Conservation (phyloP, 1,140 invertebrate species). For the Drosophila athabasca region DNA sequence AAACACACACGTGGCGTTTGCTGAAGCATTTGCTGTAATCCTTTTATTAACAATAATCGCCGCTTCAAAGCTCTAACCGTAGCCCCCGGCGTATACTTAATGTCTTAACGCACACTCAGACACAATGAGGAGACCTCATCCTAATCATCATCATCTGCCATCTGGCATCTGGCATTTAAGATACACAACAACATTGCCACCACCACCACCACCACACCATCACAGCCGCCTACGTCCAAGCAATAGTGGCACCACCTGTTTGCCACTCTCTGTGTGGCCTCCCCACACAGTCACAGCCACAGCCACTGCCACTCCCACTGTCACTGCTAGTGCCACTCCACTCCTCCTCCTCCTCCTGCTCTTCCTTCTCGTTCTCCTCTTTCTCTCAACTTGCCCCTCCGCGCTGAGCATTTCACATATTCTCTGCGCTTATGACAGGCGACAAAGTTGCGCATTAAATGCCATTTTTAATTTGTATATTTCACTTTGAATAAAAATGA, state of each 20-base stretch:
- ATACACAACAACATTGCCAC: constrained; percentile 19
- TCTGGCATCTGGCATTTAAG: constrained; percentile 42
- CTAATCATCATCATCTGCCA: constrained; percentile 16
- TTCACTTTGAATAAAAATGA: constrained; percentile 77
- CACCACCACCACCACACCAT: too few relatives aligned
- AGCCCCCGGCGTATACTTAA: background rate
- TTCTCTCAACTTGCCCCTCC: too few relatives aligned
- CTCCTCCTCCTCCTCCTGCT: background rate
- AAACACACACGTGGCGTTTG: constrained; percentile 51
- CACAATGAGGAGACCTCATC: constrained; percentile 9
- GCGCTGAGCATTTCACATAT: constrained; percentile 37
- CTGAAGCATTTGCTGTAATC: constrained; percentile 5
- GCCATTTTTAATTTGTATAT: constrained; percentile 73
- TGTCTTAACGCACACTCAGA: background rate
- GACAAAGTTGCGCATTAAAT: constrained; percentile 76
- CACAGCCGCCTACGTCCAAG: too few relatives aligned
- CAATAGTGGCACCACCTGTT: constrained; percentile 33
- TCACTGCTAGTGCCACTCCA: constrained; percentile 28
- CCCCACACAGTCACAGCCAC: constrained; percentile 18
- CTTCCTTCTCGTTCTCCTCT: too few relatives aligned
- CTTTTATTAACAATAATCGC: constrained; percentile 19
- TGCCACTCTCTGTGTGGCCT: background rate
- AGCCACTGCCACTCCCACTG: constrained; percentile 28
- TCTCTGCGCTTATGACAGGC: constrained; percentile 52
- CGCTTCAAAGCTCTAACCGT: constrained; percentile 9